These are phyloP conservation scores for Leptopilina syphax DNA, from an alignment of 2,888 invertebrate genomes.

Conservation along the genomic window DNA sequence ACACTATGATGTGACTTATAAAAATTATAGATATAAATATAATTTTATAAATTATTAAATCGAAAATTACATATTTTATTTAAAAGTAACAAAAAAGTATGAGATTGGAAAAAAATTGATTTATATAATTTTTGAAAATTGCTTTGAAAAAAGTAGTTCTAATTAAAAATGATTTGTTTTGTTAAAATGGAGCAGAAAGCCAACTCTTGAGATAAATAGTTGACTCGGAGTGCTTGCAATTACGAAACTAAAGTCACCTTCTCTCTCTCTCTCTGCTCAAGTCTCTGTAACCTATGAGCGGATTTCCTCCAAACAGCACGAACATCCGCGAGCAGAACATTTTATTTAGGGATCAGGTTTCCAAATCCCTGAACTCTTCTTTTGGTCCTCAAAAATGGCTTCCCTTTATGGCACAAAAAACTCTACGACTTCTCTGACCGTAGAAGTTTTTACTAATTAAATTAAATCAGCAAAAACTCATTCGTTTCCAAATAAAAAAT, in stretches of 20 bases:
- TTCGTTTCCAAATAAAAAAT: too few species aligned
- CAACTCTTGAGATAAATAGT: neutral
- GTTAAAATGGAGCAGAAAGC: neutral
- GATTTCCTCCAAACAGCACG: constrained; percentile 9
- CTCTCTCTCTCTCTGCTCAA: neutral
- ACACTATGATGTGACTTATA: too few species aligned
- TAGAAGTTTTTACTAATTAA: too few species aligned
- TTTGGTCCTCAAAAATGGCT: neutral
- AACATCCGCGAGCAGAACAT: constrained; percentile 13
- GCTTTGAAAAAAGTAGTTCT: too few species aligned
- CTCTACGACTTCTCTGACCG: neutral
- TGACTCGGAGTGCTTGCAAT: neutral
- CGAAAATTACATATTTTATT: too few species aligned
- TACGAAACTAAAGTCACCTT: neutral
- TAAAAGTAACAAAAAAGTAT: too few species aligned
- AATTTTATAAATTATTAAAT: too few species aligned
- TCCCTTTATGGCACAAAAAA: neutral
- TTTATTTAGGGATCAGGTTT: constrained; percentile 4
- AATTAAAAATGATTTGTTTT: neutral
- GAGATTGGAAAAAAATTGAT: too few species aligned
- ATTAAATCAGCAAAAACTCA: too few species aligned
- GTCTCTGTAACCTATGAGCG: constrained; percentile 8
- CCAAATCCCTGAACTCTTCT: neutral
- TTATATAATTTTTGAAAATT: too few species aligned
- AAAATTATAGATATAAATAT: too few species aligned